Conservation (phyloP, 1,140 invertebrate species). For the Anadara kagoshimensis region DNA sequence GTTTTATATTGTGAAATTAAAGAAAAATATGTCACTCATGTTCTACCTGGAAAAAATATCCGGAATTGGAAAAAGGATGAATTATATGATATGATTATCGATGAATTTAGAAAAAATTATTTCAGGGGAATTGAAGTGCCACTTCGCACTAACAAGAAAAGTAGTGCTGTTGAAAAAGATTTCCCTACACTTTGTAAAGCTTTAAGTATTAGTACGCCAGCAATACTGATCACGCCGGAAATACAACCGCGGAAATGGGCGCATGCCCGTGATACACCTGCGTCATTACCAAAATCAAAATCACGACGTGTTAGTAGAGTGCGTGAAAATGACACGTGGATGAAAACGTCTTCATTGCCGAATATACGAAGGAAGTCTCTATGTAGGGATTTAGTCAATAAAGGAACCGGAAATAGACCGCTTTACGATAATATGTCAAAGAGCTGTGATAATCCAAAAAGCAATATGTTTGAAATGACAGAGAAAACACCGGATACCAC, state of each 20-base stretch:
- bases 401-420: background rate
- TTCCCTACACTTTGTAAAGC: slow-evolving; percentile 51
- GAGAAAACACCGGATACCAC: background rate
- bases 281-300: slow-evolving; percentile 28
- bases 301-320: slow-evolving; percentile 18
- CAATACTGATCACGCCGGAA: slow-evolving; percentile 48
- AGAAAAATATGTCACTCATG: slow-evolving; percentile 60
- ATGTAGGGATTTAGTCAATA: slow-evolving; percentile 3
- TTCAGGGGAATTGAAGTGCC: slow-evolving; percentile 63
- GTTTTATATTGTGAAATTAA: slow-evolving; percentile 68
- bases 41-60: slow-evolving; percentile 51
- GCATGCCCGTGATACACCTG: slow-evolving; percentile 14
- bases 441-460: slow-evolving; percentile 30
- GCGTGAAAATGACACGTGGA: slow-evolving; percentile 52
- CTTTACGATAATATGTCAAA: slow-evolving; percentile 24
- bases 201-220: slow-evolving; percentile 49
- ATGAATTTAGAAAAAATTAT: slow-evolving; percentile 65
- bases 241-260: slow-evolving; percentile 37
- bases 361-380: slow-evolving; percentile 53
- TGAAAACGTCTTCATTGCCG: slow-evolving; percentile 64
- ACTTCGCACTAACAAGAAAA: slow-evolving; percentile 30
- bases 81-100: slow-evolving; percentile 60
- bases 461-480: slow-evolving; percentile 8
- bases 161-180: slow-evolving; percentile 27
- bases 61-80: slow-evolving; percentile 45